Evolutionary conservation across 1,140 invertebrate species (phyloP), one percentile per base, ranked within the genome.

Genomic region (Bombus polaris): DNA sequence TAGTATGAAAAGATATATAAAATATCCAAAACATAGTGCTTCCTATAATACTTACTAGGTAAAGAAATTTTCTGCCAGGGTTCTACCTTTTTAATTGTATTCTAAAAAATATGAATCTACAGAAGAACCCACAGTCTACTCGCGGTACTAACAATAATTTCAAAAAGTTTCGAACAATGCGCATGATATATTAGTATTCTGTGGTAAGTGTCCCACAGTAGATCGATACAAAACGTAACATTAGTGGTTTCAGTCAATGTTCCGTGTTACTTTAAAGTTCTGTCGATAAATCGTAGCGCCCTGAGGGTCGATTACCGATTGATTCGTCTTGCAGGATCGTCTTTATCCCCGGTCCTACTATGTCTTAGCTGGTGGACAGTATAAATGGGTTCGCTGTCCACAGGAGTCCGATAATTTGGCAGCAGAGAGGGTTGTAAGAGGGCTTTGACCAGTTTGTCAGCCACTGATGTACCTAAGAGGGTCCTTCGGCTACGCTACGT

Each of bases 361-460:
- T 79, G 75, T 77, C 81, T 88, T 89, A 82, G 77, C 18, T 35
- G 42, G 77, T 85, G 83, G 83, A 89, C 88, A 90, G 90, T 94
- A 94, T 88, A 94, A 94, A 94, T 94, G 94, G 94, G 81, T 87
- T 89, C 74, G 88, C 92, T 93, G 93, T 94, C 93, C 93, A 91
- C 93, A 92, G 91, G 91, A 90, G 93, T 93, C 93, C 92, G 93
- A 94, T 94, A 94, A 94, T 94, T 93, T 92, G 93, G 91, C 91
- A 89, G 89, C 88, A 83, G 87, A 87, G 91, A 93, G 91, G 90
- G 92, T 93, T 90, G 92, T 84, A 91, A 92, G 92, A 92, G 91
- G 92, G 91, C 92, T 92, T 83, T 83, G 93, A 91, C 92, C 93
- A 94, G 93, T 94, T 94, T 94, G 94, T 94, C 93, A 94, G 93